Evolutionary conservation across 2,113 vertebrate species (phyloP), one percentile per base, ranked within the genome.

Genomic region (Genyomyrus donnyi): DNA sequence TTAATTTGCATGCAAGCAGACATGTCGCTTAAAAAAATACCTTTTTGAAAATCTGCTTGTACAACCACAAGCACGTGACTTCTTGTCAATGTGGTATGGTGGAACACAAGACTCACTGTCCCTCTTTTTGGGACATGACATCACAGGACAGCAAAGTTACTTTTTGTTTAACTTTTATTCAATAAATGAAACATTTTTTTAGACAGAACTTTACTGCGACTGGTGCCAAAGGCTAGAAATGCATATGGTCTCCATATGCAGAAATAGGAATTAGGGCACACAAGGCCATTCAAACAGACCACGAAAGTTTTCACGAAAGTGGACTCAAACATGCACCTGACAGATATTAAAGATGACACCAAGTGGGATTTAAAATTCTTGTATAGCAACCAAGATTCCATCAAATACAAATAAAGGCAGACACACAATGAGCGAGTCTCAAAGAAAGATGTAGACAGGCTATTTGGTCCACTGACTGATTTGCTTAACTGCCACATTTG

Each of bases 11-110:
- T 46, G n/a, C 52, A 89, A 58, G 80, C 5, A 39, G 77, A 39
- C 42, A 52, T 89, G 52, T 89, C 80, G 84, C 84, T 89, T 85
- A 27, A 27, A 89, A 89, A 89, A 66, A 62, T 89, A 85, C 89
- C 77, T 85, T 89, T 89, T 89, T 85, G 89, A 24, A 49, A 85
- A 62, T 46, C 77, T 62, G n/a, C 80, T 89, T 48, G 35, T 27
- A 21, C 80, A 46, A 48, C 80, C 89, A 46, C 53, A 89, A 89
- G 24, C 52, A 62, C 2, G 27, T 89, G 80, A 58, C n/a, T 19
- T 31, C 31, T 62, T 48, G 35, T 24, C 80, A 62, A 24, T 58
- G 89, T 21, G 89, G 70, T 9, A 4, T 31, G 62, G n/a, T 49
- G 70, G 31, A 80, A 83, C 70, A 52, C 45, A 80, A 49, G 27